Evolutionary conservation across 2,888 invertebrate species (phyloP), one percentile per base, ranked within the genome.

Genomic region (Synergus laeviventris): DNA sequence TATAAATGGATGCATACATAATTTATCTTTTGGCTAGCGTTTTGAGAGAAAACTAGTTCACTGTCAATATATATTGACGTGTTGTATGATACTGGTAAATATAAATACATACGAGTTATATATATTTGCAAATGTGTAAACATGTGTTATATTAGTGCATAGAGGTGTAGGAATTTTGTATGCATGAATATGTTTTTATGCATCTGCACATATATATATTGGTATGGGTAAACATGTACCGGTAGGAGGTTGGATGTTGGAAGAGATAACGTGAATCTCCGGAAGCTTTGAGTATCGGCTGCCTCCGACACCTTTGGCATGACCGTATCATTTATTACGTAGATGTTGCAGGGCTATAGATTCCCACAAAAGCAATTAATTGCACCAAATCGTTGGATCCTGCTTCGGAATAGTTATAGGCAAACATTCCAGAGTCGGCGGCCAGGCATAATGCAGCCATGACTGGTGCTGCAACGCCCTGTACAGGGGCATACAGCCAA

Each of bases 381-480:
- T 70, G 70, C 70, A 49, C 49, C 31, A 70, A 70, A 49, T 70
- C 70, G 70, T 45, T 45, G 31, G 70, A 70, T 70, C 70, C 70
- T 70, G 49, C 31, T 45, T 31, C 24, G 31, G 70, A 70, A 70
- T 70, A 70, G 49, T 70, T 70, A n/a, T n/a, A n/a, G 70, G 45
- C 81, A 80, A 84, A 86, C 84, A 85, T 85, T 85, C 84, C 84
- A 81, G 80, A 81, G 80, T 81, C 76, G 80, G 82, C 76, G 82
- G 75, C 79, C 79, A 77, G 82, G 79, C 85, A 81, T 83, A 78
- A 82, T 84, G 59, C 77, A 54, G 84, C 84, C 79, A 79, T n/a
- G n/a, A n/a, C 80, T 74, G 24, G 66, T 59, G 36, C 76, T 78
- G 74, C 75, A 66, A 74, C 75, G 49, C 77, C 49, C 74, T 60